phyloP scores from a whole-genome alignment of 2,888 invertebrate species.

The Erannis defoliaria region DNA sequence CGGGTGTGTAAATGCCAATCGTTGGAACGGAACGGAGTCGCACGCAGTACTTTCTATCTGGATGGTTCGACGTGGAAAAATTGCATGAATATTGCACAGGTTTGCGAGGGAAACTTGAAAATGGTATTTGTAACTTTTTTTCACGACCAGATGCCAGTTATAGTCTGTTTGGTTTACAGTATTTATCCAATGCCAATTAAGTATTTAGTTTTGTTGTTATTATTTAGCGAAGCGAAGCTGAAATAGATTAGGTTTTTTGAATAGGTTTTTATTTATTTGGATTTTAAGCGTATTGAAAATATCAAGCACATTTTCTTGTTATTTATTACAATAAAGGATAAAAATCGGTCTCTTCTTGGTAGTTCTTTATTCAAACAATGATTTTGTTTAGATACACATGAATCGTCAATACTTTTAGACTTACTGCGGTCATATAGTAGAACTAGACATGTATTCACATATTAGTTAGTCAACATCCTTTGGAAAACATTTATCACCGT shows the following conservation, averaged over 20 bases:
- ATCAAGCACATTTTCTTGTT: not conserved
- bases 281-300: too few species aligned
- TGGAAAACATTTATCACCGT: too few species aligned
- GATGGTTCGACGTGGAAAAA: conserved; percentile 40
- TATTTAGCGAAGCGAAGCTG: not conserved
- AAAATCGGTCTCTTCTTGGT: too few species aligned
- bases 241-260: not conserved
- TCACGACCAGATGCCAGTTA: conserved; percentile 1
- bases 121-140: conserved; percentile 27
- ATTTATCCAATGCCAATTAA: not conserved
- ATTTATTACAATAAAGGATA: not conserved
- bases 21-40: conserved; percentile 69
- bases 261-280: too few species aligned
- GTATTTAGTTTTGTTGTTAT: not conserved
- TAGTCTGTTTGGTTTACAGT: not conserved
- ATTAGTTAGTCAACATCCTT: too few species aligned
- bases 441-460: too few species aligned
- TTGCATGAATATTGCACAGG: conserved; percentile 41
- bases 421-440: too few species aligned
- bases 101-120: conserved; percentile 38
- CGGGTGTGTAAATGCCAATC: conserved; percentile 69
- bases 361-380: too few species aligned
- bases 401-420: too few species aligned
- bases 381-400: too few species aligned
- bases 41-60: conserved; percentile 74